These are phyloP conservation scores for Steatocranus sp. DNA, from an alignment of 2,797 vertebrate genomes.

Conservation along the genomic window DNA sequence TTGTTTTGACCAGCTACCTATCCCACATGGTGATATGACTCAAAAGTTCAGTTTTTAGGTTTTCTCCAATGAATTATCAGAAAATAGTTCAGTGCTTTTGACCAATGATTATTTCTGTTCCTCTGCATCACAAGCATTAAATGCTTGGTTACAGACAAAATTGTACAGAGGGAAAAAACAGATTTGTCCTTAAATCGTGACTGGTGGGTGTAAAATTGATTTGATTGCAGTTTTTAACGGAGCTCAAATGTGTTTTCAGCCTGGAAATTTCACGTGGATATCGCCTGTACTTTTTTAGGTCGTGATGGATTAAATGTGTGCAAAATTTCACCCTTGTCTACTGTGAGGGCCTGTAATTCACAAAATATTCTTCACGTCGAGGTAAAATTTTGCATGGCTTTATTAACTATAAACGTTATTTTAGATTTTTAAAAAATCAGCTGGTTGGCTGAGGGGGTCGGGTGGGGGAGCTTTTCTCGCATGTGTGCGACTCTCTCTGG, in stretches of 20 bases:
- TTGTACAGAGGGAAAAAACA: not conserved
- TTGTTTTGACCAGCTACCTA: not conserved
- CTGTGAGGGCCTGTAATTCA: not conserved
- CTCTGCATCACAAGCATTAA: not conserved
- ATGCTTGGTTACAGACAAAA: not conserved
- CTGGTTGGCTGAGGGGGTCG: not conserved
- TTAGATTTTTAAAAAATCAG: not conserved
- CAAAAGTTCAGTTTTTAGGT: not conserved
- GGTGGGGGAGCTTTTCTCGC: not conserved
- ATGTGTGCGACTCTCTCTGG: not conserved
- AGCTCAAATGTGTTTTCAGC: not conserved
- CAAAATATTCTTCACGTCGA: rapidly evolving
- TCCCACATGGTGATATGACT: not conserved
- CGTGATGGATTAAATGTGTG: not conserved
- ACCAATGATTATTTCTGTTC: not conserved
- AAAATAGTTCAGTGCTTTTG: not conserved
- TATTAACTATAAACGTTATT: not conserved
- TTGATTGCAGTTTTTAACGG: not conserved
- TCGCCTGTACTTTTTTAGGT: not conserved
- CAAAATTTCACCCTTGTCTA: not conserved
- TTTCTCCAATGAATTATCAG: not conserved
- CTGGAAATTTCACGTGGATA: not conserved
- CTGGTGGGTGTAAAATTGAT: not conserved
- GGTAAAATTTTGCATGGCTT: rapidly evolving
- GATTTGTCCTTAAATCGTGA: not conserved